These are phyloP conservation scores for Sinonovacula constricta DNA, from an alignment of 1,140 invertebrate species.

Conservation along the genomic window DNA sequence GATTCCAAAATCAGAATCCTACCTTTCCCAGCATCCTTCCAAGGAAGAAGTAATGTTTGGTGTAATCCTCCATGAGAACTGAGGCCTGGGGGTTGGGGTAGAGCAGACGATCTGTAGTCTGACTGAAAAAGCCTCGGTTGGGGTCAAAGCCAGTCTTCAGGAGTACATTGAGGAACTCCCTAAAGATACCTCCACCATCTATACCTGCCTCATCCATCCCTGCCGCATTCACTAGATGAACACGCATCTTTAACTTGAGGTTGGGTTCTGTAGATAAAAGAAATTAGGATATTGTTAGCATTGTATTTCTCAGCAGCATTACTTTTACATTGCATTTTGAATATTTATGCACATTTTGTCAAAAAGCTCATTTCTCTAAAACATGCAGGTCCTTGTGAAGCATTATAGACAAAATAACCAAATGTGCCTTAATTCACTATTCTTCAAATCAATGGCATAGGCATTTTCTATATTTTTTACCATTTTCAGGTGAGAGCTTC, in stretches of 20 bases:
- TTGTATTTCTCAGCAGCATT: too few species aligned
- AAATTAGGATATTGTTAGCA: too few species aligned
- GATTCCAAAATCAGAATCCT: conserved; percentile 40
- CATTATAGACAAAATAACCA: too few species aligned
- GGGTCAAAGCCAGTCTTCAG: conserved; percentile 98
- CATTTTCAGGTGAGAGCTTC: conserved; percentile 93
- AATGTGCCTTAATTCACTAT: too few species aligned
- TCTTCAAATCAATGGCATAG: too few species aligned
- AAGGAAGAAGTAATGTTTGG: conserved; percentile 96
- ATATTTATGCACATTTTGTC: too few species aligned
- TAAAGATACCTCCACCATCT: conserved; percentile 93
- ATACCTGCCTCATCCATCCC: conserved; percentile 96
- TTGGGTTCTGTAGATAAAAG: conserved; percentile 86
- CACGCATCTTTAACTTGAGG: conserved; percentile 89
- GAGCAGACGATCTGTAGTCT: conserved; percentile 94
- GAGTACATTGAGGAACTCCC: conserved; percentile 85
- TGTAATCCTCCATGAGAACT: conserved; percentile 89
- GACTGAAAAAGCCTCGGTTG: conserved; percentile 94
- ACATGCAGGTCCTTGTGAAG: too few species aligned
- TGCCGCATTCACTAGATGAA: conserved; percentile 93
- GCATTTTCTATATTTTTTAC: too few species aligned
- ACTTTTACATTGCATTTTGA: too few species aligned
- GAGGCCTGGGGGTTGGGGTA: conserved; percentile 97
- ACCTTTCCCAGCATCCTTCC: conserved; percentile 96
- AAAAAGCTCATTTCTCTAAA: too few species aligned